Base-by-base conservation (phyloP, 2,888 invertebrate species). In the Tachina grossa region DNA sequence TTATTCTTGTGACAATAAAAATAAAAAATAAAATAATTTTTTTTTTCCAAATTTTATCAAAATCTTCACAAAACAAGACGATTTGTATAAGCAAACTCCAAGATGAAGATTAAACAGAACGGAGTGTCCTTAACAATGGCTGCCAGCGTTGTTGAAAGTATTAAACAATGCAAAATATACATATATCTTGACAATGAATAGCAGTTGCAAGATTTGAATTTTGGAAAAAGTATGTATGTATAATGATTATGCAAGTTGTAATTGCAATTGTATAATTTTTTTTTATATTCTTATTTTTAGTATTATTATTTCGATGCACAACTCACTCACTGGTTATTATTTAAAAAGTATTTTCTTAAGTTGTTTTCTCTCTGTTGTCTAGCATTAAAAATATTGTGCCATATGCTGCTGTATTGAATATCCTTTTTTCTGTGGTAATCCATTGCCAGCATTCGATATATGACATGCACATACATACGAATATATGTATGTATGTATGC, bases 221-320 rank as follows among this genome's bases (percentile, higher is more conserved):
- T 10, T 9, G 8, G 22, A 51, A 22, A 55, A 31, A 31, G 2
- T n/a, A 22, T 22, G 31, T 31, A 31, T 31, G 31, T 31, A 31
- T 69, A 59, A 85, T 85, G 85, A 83, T 85, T 85, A 83, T 85
- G 85, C 85, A 85, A 83, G 71, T 83, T 85, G 83, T 66, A 85
- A 85, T 83, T 85, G 79, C 68, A 85, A 80, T 83, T 85, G 81
- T 85, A 85, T 85, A 77, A 68, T 75, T 19, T 71, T 66, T 31
- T 65, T 71, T 72, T 47, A 0, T 41, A 31, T 66, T 69, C 6
- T 65, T 78, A 74, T 69, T 61, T n/a, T 19, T 8, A 43, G 31
- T 9, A 57, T 41, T 51, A 45, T n/a, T 31, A 19, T 71, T 53
- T 22, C 71, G 39, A 68, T 76, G 14, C 49, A 47, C 59, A 45